Evolutionary conservation across 2,888 invertebrate species (phyloP).

Genomic region (Cephus nigrinus): DNA sequence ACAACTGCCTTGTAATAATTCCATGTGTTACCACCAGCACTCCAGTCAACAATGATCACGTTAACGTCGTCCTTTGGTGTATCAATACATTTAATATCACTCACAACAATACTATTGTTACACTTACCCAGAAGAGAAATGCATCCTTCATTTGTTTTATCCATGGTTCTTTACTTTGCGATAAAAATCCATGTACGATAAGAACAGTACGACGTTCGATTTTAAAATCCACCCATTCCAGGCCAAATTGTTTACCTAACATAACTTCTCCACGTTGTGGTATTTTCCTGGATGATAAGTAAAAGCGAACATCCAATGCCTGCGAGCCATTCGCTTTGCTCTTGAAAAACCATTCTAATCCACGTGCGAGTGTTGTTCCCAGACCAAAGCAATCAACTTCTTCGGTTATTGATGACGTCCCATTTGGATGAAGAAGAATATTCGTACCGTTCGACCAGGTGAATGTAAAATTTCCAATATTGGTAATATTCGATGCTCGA

Average conservation of each 20-base stretch:
- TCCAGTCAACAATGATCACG: constrained; percentile 75
- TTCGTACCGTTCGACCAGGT: constrained; percentile 5
- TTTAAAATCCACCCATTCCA: constrained; percentile 72
- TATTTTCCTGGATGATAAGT: constrained; percentile 66
- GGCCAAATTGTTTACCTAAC: constrained; percentile 67
- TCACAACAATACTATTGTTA: background rate
- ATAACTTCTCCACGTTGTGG: constrained; percentile 66
- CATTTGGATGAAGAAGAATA: background rate
- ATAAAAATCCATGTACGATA: constrained; percentile 75
- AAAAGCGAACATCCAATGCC: constrained; percentile 68
- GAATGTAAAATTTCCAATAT: constrained; percentile 7
- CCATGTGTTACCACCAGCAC: constrained; percentile 72
- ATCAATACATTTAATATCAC: background rate
- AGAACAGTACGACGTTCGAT: constrained; percentile 69
- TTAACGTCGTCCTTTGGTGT: constrained; percentile 70
- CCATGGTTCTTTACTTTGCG: constrained; percentile 72
- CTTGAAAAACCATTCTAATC: constrained; percentile 66
- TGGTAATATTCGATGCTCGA: background rate
- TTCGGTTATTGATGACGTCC: constrained; percentile 36
- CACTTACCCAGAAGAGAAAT: constrained; percentile 70
- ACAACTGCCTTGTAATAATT: constrained; percentile 74
- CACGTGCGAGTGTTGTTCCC: constrained; percentile 60
- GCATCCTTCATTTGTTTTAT: constrained; percentile 71
- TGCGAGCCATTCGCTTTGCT: constrained; percentile 65
- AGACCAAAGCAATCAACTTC: constrained; percentile 70